phyloP scores from a whole-genome alignment of 2,113 vertebrate species.

The Silurus glanis region DNA sequence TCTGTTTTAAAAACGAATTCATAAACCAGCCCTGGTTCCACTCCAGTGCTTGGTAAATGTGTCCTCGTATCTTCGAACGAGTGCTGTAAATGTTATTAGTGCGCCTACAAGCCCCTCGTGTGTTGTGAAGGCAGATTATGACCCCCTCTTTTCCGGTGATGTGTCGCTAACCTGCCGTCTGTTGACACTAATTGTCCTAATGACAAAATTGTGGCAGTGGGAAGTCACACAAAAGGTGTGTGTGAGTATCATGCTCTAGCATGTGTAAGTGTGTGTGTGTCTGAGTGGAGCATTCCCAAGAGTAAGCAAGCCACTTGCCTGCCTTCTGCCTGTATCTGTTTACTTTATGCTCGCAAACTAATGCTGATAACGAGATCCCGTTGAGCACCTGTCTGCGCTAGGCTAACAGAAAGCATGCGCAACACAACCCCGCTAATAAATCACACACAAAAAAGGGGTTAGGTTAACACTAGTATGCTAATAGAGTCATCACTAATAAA shows the following conservation, averaged over 20 bases:
- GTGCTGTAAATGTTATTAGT: slow-evolving; percentile 41
- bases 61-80: slow-evolving; percentile 2
- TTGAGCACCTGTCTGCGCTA: slow-evolving; percentile 47
- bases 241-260: neutral
- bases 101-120: slow-evolving; percentile 29
- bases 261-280: slow-evolving; percentile 14
- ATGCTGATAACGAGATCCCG: slow-evolving; percentile 57
- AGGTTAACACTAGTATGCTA: slow-evolving; percentile 13
- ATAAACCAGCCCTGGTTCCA: neutral
- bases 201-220: slow-evolving; percentile 61
- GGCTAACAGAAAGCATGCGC: slow-evolving; percentile 34
- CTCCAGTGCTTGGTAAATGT: neutral
- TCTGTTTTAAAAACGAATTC: neutral
- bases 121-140: slow-evolving; percentile 44
- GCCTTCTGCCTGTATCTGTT: slow-evolving; percentile 46
- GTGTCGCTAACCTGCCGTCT: slow-evolving; percentile 57
- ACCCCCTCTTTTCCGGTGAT: slow-evolving; percentile 48
- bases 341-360: slow-evolving; percentile 44
- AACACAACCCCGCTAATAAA: slow-evolving; percentile 32
- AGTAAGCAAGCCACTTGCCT: slow-evolving; percentile 35
- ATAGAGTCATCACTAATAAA: neutral
- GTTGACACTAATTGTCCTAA: slow-evolving; percentile 67
- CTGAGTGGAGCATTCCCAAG: slow-evolving; percentile 7
- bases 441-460: neutral
- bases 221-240: slow-evolving; percentile 41